A percentile compares a stretch with the other conserved stretches of the same genome.
These are phyloP conservation scores for Buathra laborator DNA, from an alignment of 2,888 invertebrate genomes.

Conservation along the genomic window DNA sequence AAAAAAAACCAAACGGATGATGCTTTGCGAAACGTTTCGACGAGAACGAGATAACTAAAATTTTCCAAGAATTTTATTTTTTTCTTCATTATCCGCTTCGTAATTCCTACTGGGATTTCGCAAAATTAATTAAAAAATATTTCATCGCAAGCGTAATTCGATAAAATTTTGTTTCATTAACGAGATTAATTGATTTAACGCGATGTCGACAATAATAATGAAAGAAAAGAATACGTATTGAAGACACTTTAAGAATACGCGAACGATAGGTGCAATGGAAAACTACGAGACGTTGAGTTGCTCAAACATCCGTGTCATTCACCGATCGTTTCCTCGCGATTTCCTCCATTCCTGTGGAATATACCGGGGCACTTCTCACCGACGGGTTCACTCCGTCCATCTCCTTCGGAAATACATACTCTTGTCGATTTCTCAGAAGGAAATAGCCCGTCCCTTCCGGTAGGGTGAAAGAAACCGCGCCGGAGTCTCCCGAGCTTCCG, in stretches of 20 bases:
- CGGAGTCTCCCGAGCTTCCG: slow-evolving; percentile 19
- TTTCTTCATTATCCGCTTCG: not conserved
- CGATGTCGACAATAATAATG: too few relatives aligned
- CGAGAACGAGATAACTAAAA: not conserved
- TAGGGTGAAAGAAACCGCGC: not conserved
- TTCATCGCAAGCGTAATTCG: not conserved
- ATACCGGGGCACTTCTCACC: not conserved
- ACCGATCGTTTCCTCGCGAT: slow-evolving; percentile 41
- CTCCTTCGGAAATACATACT: slow-evolving; percentile 1
- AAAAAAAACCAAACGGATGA: not conserved
- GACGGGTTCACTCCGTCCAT: slow-evolving; percentile 1
- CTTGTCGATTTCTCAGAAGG: slow-evolving; percentile 12
- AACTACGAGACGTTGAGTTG: not conserved
- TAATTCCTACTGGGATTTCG: not conserved
- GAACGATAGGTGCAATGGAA: not conserved
- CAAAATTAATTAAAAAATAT: not conserved
- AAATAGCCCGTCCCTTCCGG: slow-evolving; percentile 26
- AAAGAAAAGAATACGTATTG: not conserved
- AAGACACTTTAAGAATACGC: not conserved
- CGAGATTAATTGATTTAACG: not conserved
- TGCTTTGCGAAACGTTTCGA: not conserved
- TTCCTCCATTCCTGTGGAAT: slow-evolving; percentile 20
- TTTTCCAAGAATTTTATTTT: not conserved
- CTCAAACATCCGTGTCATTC: slow-evolving; percentile 46
- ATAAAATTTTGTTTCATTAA: not conserved